Evolutionary conservation across 2,888 invertebrate species (phyloP).

Genomic region (Mesodorylaimus sp.): DNA sequence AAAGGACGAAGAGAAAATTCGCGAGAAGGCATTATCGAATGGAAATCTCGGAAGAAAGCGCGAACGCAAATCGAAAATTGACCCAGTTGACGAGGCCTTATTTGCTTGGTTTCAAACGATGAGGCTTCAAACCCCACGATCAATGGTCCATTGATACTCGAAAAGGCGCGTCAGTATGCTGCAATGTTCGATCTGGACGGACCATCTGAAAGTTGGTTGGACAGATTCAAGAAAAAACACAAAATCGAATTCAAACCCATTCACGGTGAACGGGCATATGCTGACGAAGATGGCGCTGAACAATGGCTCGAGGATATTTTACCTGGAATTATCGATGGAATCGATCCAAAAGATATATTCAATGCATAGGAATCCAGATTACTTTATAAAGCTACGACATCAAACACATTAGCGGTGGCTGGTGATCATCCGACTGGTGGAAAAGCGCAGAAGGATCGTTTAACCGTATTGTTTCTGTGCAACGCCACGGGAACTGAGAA

Average conservation of each 20-base stretch:
- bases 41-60: background rate
- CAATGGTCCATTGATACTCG: background rate
- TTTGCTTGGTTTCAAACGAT: too few relatives aligned
- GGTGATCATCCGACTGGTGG: slow-evolving; percentile 1
- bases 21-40: background rate
- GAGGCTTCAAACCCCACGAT: background rate
- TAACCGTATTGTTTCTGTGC: background rate
- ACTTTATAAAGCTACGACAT: background rate
- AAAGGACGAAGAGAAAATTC: background rate
- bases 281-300: background rate
- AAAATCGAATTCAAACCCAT: background rate
- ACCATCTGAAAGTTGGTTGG: background rate
- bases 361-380: background rate
- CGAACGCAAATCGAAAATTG: background rate
- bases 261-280: background rate
- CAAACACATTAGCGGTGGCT: background rate
- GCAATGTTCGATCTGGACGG: too few relatives aligned
- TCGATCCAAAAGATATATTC: background rate
- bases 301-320: background rate
- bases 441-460: background rate
- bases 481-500: background rate
- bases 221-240: background rate
- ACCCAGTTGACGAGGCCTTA: too few relatives aligned
- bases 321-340: background rate
- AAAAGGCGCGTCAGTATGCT: too few relatives aligned